phyloP scores from a whole-genome alignment of 2,113 vertebrate species.

The Manacus vitellinus region DNA sequence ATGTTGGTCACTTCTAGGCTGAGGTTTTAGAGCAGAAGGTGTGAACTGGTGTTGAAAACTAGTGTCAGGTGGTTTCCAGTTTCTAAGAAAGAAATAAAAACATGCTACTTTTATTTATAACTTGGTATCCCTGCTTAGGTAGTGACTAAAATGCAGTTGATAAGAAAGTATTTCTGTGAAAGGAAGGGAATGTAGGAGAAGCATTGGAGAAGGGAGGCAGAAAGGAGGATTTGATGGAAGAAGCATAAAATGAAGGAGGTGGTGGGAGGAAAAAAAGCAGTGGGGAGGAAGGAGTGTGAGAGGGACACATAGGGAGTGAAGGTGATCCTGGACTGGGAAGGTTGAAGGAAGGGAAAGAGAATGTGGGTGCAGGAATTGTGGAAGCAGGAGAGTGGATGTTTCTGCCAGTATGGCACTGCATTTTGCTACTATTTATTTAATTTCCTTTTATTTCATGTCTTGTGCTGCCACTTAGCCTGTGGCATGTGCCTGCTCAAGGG shows the following conservation, averaged over 20 bases:
- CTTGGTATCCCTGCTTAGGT: background rate
- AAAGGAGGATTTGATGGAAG: background rate
- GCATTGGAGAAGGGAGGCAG: background rate
- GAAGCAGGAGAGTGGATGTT: background rate
- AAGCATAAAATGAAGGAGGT: background rate
- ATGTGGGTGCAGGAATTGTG: background rate
- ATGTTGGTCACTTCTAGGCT: background rate
- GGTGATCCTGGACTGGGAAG: background rate
- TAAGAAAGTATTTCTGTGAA: background rate
- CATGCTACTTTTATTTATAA: background rate
- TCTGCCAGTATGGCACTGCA: background rate
- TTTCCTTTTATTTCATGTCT: background rate
- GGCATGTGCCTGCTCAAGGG: background rate
- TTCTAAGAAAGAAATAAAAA: background rate
- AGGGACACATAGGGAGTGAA: rapidly evolving
- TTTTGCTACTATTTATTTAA: background rate
- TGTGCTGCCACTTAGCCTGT: background rate
- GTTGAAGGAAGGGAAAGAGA: background rate
- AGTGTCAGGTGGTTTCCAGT: background rate
- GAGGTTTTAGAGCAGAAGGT: background rate
- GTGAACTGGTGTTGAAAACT: background rate
- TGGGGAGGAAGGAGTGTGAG: background rate
- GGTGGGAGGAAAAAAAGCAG: background rate
- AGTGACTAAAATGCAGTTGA: background rate
- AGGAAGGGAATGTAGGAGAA: background rate